Base-by-base conservation (phyloP, 2,797 vertebrate species). In the Orestias chungarensis region DNA sequence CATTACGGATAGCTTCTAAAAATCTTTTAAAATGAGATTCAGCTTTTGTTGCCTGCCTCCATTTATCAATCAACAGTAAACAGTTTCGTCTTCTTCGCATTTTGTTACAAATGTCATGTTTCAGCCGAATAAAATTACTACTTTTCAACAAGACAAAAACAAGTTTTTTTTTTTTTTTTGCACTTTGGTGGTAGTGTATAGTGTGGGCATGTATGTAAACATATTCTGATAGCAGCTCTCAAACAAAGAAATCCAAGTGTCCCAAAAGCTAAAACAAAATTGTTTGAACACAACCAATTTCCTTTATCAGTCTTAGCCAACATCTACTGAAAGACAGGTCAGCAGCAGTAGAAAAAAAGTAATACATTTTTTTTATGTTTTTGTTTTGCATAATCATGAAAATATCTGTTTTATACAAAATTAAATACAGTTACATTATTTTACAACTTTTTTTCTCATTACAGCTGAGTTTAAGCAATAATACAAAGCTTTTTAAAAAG, bases 361-460 rank as follows among this genome's bases (percentile, higher is more conserved):
- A 96, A 95, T 95, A 96, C 95, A 93, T 90, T 54, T 77, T 89
- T 96, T 94, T 94, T 92, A 95, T 27, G 86, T 89, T 94, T 89
- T 94, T 94, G 92, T 95, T 88, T 88, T 80, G 85, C 84, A 93
- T 95, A 94, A 76, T 96, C 96, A 96, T 96, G 96, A 97, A 98
- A 97, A 97, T 97, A 97, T 96, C 96, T 95, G 95, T 97, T 97
- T 97, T 95, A 96, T 97, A 98, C 96, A 97, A 97, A 97, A 97
- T 96, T 96, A 97, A 96, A 96, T 97, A 97, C 95, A 96, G 94
- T 92, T 95, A 95, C 89, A 88, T 82, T 90, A 95, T 95, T 92
- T 87, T 95, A 95, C 95, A 95, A 79, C 87, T 85, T 93, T 85
- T 73, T 71, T 50, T 76, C n/a, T n/a, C 38, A 71, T 31, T 86